These are phyloP conservation scores for Chaetodon auriga DNA, from an alignment of 2,113 vertebrate species.

Conservation along the genomic window DNA sequence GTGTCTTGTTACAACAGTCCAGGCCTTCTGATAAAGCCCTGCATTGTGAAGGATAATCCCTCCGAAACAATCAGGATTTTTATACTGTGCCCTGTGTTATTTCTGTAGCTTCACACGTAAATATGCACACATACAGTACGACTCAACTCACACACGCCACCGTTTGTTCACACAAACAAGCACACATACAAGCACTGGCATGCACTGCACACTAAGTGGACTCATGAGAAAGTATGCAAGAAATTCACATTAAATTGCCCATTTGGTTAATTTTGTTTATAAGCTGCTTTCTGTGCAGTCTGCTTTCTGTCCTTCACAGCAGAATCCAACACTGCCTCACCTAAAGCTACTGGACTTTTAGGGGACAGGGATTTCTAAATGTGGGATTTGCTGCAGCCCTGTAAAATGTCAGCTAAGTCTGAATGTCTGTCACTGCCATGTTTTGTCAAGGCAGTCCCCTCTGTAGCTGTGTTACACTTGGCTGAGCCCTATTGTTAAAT, in stretches of 20 bases:
- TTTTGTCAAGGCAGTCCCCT: conserved; percentile 63
- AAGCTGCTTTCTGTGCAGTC: conserved; percentile 1
- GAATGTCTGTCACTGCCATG: conserved; percentile 63
- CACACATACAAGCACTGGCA: conserved; percentile 57
- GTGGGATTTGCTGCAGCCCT: conserved; percentile 2
- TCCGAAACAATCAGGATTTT: conserved; percentile 78
- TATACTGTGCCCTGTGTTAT: conserved; percentile 58
- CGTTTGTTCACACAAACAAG: conserved; percentile 52
- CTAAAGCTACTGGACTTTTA: conserved; percentile 2
- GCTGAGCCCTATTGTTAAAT: conserved; percentile 71
- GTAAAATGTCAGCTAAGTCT: conserved; percentile 56
- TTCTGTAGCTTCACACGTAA: conserved; percentile 39
- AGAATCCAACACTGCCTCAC: conserved; percentile 6
- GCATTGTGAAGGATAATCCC: conserved; percentile 79
- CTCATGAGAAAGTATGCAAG: conserved; percentile 71
- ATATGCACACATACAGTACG: conserved; percentile 11
- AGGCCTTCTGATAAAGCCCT: conserved; percentile 70
- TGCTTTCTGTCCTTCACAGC: conserved; percentile 15
- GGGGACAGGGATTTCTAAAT: conserved; percentile 17
- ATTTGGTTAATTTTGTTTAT: conserved; percentile 43
- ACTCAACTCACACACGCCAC: conserved; percentile 15
- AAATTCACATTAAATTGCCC: conserved; percentile 50
- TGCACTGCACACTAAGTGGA: conserved; percentile 45
- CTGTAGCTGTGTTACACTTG: conserved; percentile 69
- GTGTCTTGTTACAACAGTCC: conserved; percentile 79